Base-by-base conservation (phyloP, 2,888 invertebrate species). In the Drosophila histrio region DNA sequence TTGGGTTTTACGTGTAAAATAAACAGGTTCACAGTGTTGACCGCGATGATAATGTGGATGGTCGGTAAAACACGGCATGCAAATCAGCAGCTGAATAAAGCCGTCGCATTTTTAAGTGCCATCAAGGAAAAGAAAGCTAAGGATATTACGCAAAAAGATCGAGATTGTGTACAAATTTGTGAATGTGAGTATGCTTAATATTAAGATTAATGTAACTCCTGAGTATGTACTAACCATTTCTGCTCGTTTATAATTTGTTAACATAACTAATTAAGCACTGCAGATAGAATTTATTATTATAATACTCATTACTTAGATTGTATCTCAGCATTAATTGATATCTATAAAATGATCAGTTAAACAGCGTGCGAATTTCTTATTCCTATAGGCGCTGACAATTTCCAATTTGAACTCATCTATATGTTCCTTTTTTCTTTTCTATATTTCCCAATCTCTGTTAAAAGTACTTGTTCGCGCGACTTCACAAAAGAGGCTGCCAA, bases 41-140 rank as follows among this genome's bases (percentile, higher is more conserved):
- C 90, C 2, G 91, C 92, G 8, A 75, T 91, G 57, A 78, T 92
- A 4, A 91, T 91, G 75, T 92, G 92, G 92, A 78, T 92, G 63
- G 79, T 90, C 1, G 87, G 87, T 30, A 85, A 89, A 19, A 87
- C 90, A 9, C 61, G 73, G 0, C 72, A 77, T 2, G 75, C 79
- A 0, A 89, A 90, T 63, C 21, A 72, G 0, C 88, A 91, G 13
- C 44, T 91, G 1, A 61, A 73, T 19, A 90, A 89, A 15, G 90
- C 91, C 0, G 30, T 63, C 3, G 46, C 74, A 1, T 91, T 79
- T 69, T 32, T 91, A 4, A 66, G 56, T 21, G 26, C 65, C 0
- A 73, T 88, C 32, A 79, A 74, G 9, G 73, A 73, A 0, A 89
- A 84, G 38, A 91, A 87, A 44, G 49, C 89, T 0, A 84, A 79